A percentile compares a stretch with the other conserved stretches of the same genome.
These are phyloP conservation scores for Hippocampus mohnikei DNA, from an alignment of 2,113 vertebrate genomes.

Conservation along the genomic window DNA sequence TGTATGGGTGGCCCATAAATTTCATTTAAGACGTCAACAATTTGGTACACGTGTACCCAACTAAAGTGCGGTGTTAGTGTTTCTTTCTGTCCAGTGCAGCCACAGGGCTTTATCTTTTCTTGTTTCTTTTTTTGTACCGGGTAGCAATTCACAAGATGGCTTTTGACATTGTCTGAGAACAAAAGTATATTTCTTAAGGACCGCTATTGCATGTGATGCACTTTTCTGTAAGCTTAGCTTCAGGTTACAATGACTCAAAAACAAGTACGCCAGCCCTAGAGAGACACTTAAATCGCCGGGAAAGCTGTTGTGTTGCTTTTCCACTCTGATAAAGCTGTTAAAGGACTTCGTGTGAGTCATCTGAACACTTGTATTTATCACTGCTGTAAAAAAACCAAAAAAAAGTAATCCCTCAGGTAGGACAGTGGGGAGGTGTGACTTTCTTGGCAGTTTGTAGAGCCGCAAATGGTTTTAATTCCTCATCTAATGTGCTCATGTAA, in stretches of 20 bases:
- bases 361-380: conserved; percentile 58
- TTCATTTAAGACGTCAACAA: background rate
- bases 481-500: conserved; percentile 7
- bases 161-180: conserved; percentile 40
- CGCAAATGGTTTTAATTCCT: conserved; percentile 18
- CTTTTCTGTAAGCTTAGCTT: conserved; percentile 44
- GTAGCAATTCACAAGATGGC: conserved; percentile 7
- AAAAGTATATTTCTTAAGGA: conserved; percentile 41
- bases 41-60: background rate
- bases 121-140: background rate
- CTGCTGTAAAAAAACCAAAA: conserved; percentile 20
- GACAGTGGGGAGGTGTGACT: conserved; percentile 28
- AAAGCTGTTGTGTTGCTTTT: conserved; percentile 39
- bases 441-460: conserved; percentile 35
- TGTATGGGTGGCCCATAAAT: no score
- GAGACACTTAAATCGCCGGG: conserved; percentile 31
- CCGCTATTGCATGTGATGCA: conserved; percentile 27
- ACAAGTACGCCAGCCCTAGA: conserved; percentile 31
- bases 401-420: conserved; percentile 43
- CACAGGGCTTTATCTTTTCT: background rate
- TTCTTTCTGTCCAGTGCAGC: background rate
- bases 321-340: conserved; percentile 40
- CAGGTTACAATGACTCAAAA: conserved; percentile 40
- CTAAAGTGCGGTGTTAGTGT: background rate
- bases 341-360: conserved; percentile 47